Evolutionary conservation across 1,140 invertebrate genomes (phyloP).

Genomic region (Brachystomella parvula): DNA sequence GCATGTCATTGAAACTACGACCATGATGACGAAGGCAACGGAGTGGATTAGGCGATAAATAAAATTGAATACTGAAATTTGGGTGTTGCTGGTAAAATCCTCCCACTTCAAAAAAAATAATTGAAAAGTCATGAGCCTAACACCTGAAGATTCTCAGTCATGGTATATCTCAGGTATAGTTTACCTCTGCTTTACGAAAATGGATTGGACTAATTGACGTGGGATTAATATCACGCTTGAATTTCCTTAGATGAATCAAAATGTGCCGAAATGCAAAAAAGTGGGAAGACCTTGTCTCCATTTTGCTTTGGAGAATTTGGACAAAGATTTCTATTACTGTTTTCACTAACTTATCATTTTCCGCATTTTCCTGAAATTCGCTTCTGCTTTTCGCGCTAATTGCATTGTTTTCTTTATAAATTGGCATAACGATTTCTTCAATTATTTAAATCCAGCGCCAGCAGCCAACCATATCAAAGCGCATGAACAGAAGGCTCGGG

Average conservation of each 20-base stretch:
- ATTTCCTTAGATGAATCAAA: neutral
- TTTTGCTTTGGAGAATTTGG: too few species aligned
- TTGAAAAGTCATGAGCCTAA: neutral
- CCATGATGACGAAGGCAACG: neutral
- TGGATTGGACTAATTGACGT: neutral
- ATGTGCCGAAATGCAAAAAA: neutral
- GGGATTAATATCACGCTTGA: neutral
- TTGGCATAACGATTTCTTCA: too few species aligned
- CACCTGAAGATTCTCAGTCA: too few species aligned
- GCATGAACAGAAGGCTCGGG: too few species aligned
- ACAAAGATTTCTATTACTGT: too few species aligned
- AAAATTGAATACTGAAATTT: neutral
- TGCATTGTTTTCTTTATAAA: too few species aligned
- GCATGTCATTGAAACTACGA: neutral
- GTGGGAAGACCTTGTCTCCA: too few species aligned
- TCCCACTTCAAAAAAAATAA: neutral
- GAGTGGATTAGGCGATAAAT: neutral
- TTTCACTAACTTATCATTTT: too few species aligned
- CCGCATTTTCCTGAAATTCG: too few species aligned
- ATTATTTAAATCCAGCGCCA: too few species aligned
- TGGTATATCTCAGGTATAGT: neutral
- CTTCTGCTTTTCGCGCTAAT: too few species aligned
- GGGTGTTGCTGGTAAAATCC: neutral
- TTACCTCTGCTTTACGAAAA: conserved; percentile 2
- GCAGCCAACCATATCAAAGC: too few species aligned